Percentiles rank a stretch among this genome's conserved stretches.
These are phyloP conservation scores for Eptesicus fuscus DNA, from an alignment of 2,113 vertebrate genomes.

Conservation along the genomic window DNA sequence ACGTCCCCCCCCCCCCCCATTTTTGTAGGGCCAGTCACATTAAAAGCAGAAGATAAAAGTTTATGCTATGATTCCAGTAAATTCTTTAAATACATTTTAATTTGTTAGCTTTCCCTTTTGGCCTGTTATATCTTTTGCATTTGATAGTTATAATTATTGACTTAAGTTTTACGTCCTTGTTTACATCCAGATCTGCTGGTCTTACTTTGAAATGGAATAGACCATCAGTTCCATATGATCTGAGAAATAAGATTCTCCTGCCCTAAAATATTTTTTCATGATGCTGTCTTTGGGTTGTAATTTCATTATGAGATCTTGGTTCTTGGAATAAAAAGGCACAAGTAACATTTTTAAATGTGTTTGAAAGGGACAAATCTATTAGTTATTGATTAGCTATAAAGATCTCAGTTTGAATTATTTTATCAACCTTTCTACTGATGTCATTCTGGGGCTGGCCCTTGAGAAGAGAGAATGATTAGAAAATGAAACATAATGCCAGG, in stretches of 20 bases:
- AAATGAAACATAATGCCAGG: not conserved
- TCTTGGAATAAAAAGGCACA: not conserved
- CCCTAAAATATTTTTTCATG: not conserved
- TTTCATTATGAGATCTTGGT: not conserved
- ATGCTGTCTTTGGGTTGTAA: not conserved
- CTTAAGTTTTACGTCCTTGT: not conserved
- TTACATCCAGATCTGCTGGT: not conserved
- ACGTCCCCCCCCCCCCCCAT: not conserved
- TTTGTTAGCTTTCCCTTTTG: constrained; percentile 12
- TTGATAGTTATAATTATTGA: not conserved
- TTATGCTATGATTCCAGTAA: constrained; percentile 2
- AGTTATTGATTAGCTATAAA: constrained; percentile 9
- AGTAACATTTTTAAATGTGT: not conserved
- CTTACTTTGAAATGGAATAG: not conserved
- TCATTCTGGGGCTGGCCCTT: not conserved
- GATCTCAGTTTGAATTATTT: constrained; percentile 17
- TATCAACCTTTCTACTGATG: not conserved
- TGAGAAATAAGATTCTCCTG: not conserved
- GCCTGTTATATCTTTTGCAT: not conserved
- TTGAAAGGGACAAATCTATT: not conserved
- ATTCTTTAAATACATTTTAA: not conserved
- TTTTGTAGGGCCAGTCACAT: not conserved
- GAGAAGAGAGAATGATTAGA: not conserved
- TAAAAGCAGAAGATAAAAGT: not conserved
- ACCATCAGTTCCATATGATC: not conserved